These are phyloP conservation scores for Pyrgus malvae DNA, from an alignment of 2,888 invertebrate genomes.

Conservation along the genomic window DNA sequence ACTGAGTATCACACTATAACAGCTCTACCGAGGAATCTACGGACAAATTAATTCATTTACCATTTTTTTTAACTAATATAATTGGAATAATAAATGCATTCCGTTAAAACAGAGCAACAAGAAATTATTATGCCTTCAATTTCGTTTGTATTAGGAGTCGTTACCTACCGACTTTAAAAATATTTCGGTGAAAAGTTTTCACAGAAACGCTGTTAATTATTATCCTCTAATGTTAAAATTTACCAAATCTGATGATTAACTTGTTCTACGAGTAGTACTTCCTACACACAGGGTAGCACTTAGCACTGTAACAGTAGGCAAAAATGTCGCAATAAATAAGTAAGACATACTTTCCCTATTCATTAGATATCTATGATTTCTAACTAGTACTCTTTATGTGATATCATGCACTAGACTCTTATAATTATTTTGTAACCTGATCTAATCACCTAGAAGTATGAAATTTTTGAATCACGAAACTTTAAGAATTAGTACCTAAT, in stretches of 20 bases:
- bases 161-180: neutral
- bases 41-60: constrained; percentile 8
- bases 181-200: neutral
- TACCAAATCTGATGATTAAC: neutral
- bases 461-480: constrained; percentile 50
- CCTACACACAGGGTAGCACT: constrained; percentile 1
- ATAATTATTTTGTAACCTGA: constrained; percentile 40
- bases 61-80: constrained; percentile 5
- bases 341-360: constrained; percentile 19
- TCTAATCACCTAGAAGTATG: constrained; percentile 47
- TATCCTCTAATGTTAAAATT: neutral
- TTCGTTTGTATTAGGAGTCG: neutral
- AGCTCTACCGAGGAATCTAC: constrained; percentile 21
- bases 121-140: neutral
- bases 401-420: constrained; percentile 59
- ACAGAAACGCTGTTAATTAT: neutral
- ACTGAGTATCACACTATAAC: constrained; percentile 35
- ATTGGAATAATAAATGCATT: constrained; percentile 13
- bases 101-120: neutral
- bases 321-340: constrained; percentile 12
- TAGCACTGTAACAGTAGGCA: constrained; percentile 7
- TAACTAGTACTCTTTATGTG: constrained; percentile 54
- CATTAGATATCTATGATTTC: constrained; percentile 40
- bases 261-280: neutral
- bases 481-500: constrained; percentile 48